Conservation (phyloP, 2,797 vertebrate species). For the Manis javanica region DNA sequence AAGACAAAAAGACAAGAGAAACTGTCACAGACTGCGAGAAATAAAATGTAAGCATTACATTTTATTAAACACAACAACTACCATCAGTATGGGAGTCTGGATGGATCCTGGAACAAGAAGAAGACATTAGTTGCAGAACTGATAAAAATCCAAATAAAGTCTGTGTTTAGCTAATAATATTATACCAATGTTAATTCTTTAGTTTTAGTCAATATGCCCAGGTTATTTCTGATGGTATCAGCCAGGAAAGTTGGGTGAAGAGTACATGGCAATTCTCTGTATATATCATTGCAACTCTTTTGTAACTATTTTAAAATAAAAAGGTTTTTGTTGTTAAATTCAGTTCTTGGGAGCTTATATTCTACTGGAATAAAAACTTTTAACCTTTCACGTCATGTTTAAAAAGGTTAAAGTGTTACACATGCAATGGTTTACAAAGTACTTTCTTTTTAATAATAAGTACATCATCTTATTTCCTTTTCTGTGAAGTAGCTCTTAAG, state of each 20-base stretch:
- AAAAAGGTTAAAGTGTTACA: background rate
- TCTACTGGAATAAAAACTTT: background rate
- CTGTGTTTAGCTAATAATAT: background rate
- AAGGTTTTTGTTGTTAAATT: background rate
- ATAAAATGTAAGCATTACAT: too few species aligned
- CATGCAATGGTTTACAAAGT: background rate
- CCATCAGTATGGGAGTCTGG: background rate
- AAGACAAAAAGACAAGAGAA: background rate
- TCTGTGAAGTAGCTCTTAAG: background rate
- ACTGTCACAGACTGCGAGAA: background rate
- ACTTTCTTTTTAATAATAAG: background rate
- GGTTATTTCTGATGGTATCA: background rate
- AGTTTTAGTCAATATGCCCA: background rate
- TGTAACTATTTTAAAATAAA: conserved; percentile 1
- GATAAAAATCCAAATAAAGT: background rate
- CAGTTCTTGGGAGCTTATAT: background rate
- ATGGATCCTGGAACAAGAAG: background rate
- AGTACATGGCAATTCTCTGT: background rate
- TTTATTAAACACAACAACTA: background rate
- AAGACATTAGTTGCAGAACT: background rate
- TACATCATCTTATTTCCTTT: background rate
- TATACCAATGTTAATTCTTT: background rate
- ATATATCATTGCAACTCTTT: background rate
- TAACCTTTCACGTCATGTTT: background rate
- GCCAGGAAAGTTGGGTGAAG: background rate